Percentiles rank a stretch among this genome's conserved stretches.
Evolutionary conservation across 2,797 vertebrate genomes (phyloP).

Genomic region (Xiphorhynchus erythropygius): DNA sequence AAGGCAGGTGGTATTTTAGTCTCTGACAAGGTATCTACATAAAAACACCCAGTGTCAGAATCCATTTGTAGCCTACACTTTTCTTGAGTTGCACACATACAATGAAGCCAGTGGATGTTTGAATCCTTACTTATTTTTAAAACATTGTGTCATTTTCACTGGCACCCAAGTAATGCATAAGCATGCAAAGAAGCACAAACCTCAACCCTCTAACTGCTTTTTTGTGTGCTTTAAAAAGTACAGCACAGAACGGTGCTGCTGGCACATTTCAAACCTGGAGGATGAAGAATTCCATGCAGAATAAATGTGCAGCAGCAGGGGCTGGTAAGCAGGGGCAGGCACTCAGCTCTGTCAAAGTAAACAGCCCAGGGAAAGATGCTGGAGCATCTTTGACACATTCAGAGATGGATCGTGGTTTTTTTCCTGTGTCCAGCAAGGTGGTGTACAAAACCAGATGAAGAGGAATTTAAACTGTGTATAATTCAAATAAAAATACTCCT

Average conservation of each 20-base stretch:
- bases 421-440: neutral
- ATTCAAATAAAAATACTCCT: neutral
- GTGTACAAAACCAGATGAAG: neutral
- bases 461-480: neutral
- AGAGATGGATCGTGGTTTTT: neutral
- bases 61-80: neutral
- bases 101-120: neutral
- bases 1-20: neutral
- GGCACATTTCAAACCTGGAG: neutral
- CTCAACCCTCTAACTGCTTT: neutral
- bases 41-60: neutral
- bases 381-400: neutral
- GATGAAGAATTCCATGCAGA: neutral
- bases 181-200: neutral
- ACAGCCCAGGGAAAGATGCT: neutral
- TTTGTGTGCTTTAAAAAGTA: neutral
- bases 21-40: neutral
- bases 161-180: neutral
- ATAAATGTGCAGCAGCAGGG: neutral
- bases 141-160: neutral
- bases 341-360: neutral
- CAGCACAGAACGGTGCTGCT: neutral
- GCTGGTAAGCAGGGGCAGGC: neutral
- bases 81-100: neutral
- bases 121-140: constrained; percentile 10